phyloP scores from a whole-genome alignment of 2,113 vertebrate genomes.

The Ciconia stormi region DNA sequence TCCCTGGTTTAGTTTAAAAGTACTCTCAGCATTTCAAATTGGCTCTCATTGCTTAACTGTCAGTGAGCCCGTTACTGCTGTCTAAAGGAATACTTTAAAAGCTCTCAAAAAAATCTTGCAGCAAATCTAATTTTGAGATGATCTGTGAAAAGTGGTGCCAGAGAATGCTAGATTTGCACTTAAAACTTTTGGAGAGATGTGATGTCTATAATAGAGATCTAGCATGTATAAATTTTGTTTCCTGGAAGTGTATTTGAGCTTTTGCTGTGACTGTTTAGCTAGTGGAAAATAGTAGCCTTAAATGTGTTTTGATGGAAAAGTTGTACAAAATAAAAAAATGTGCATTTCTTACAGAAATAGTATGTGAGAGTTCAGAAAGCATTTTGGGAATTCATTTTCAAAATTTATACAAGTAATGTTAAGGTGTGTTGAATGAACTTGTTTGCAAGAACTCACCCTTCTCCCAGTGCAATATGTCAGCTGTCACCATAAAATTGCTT shows the following conservation, averaged over 20 bases:
- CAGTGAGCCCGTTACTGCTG: not conserved
- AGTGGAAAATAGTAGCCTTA: not conserved
- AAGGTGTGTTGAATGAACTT: not conserved
- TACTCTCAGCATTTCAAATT: not conserved
- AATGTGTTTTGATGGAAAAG: not conserved
- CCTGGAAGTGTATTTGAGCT: not conserved
- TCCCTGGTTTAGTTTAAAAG: not conserved
- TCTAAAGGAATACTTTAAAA: not conserved
- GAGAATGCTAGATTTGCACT: not conserved
- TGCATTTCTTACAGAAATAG: not conserved
- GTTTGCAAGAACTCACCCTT: not conserved
- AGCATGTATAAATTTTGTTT: not conserved
- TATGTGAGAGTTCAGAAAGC: not conserved
- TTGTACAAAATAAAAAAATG: not conserved
- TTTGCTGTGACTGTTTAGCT: not conserved
- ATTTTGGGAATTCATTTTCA: not conserved
- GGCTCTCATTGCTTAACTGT: not conserved
- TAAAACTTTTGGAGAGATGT: not conserved
- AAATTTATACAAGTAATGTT: not conserved
- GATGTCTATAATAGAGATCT: not conserved
- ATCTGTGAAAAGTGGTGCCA: not conserved
- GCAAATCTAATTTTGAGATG: not conserved
- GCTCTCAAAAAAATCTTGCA: not conserved
- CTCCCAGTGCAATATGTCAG: accelerated
- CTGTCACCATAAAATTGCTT: not conserved